Evolutionary conservation across 1,140 invertebrate genomes (phyloP), one percentile per base, ranked within the genome.

Genomic region (Heliothis subflexa): DNA sequence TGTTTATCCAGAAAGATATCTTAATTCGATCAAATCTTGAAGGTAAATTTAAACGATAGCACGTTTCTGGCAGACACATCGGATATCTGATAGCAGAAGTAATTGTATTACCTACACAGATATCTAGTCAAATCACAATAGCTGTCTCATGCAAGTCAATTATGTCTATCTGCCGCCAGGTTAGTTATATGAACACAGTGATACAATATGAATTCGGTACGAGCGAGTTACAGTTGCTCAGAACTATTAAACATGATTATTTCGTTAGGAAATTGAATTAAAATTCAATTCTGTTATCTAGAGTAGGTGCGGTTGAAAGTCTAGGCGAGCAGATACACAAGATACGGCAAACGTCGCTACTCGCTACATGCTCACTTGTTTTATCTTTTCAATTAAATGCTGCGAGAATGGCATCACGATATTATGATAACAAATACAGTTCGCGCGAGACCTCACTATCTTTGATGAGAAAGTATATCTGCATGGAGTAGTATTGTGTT

Each of bases 61-160:
- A 62, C 61, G 61, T 62, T 52, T 70, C 47, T 70, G 13, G 7
- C 13, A 78, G 54, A 47, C 55, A n/a, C 18, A 45, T 66, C 50
- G 18, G 73, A 64, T 64, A 59, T 64, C 55, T 76, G 73, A 64
- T 70, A 68, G 52, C 33, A 73, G 49, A 55, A 80, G 45, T 68
- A 82, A 80, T 72, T 73, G 50, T 77, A 25, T 80, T 76, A 73
- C 59, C 57, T 70, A 83, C 47, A 74, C 64, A 68, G 59, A 78
- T 82, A 77, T 81, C 76, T 66, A 75, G 75, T 78, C 70, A 91
- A 92, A 92, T 93, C 89, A 93, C 84, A 91, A 91, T 91, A 86
- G 82, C 85, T 87, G 89, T 86, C 88, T 90, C 87, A 90, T 89
- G 85, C 88, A 88, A 91, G 91, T 90, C 91, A 94, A 94, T 94